Base-by-base conservation (phyloP, 2,113 vertebrate species). In the Ramphastos sulfuratus region DNA sequence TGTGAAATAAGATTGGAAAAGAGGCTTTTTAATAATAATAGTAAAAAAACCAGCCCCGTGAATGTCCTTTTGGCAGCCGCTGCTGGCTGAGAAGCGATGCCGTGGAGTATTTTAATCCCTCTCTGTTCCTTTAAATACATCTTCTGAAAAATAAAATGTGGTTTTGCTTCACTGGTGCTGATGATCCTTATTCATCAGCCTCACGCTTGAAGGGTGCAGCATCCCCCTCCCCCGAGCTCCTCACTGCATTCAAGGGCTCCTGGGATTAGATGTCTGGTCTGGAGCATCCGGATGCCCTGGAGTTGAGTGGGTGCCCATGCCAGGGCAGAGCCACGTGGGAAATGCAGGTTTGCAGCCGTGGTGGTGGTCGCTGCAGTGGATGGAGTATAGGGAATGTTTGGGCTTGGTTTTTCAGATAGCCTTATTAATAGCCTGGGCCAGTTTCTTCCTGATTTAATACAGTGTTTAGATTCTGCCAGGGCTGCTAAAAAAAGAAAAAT, bases 11-110 rank as follows among this genome's bases (percentile, higher is more conserved):
- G 75, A 87, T 84, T 91, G 74, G 82, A 91, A 96, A 94, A 84
- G 37, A 94, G 70, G 66, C 81, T 92, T 91, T 91, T 94, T 82
- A 96, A 89, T 96, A 94, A 93, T 89, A 94, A 77, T 92, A 91
- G 91, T 95, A 91, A 78, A 78, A 84, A 44, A 46, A 77, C 8
- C 65, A 82, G 61, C 58, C 61, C 74, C 1, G 2, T 64, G 84
- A 92, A 93, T 89, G 93, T 89, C 91, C 89, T 95, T 76, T 96
- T 94, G 94, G 95, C 95, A 96, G 95, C 63, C 27, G 0, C 15
- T 9, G 55, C 74, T 94, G 94, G 89, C 95, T 95, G 95, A 78
- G 94, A 92, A 92, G 84, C 23, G 87, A 89, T 84, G 74, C 84
- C 0, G 35, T 71, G 13, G 87, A 83, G 73, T 94, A 94, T 96